Base-by-base conservation (phyloP, 2,888 invertebrate genomes). In the Electrophaes corylata region DNA sequence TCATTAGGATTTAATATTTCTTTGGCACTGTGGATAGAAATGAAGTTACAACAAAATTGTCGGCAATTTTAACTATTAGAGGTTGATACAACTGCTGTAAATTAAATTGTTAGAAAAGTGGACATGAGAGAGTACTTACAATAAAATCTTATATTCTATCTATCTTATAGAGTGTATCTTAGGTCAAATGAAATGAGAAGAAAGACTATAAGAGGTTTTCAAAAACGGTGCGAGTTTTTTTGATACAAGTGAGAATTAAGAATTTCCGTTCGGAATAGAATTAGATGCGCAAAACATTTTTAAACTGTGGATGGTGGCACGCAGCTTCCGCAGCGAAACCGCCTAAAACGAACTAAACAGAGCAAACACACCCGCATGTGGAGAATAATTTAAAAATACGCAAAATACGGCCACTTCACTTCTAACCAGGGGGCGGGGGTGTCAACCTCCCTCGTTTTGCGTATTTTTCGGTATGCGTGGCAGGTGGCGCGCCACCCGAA, bases 381-480 rank as follows among this genome's bases (percentile, higher is more conserved):
- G 80, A 79, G 85, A 83, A 90, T 90, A 89, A 90, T 90, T 90
- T 91, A 89, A 91, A 91, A 91, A 87, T 91, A 91, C 91, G 90
- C 90, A 91, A 91, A 91, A 90, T 88, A 90, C 89, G 81, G 88
- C 79, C 88, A 91, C 91, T 86, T 84, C 85, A 84, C 77, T 87
- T 90, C 89, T 89, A 89, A 88, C 89, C 85, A 78, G 81, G 78
- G 79, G 80, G 79, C 77, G 76, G 81, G 78, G 75, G 81, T 78
- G 75, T 70, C 70, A 62, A 61, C 72, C 75, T 73, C 79, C 80
- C 79, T 74, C 78, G 75, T 79, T 84, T 88, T 90, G 89, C 91
- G 91, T 91, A 91, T 91, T 91, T 91, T 91, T 91, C 90, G 91
- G 91, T 89, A 91, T 89, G 91, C 91, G 91, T 91, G 88, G 89